Base-by-base conservation (phyloP, 2,113 vertebrate genomes). In the Mormoops blainvillei region DNA sequence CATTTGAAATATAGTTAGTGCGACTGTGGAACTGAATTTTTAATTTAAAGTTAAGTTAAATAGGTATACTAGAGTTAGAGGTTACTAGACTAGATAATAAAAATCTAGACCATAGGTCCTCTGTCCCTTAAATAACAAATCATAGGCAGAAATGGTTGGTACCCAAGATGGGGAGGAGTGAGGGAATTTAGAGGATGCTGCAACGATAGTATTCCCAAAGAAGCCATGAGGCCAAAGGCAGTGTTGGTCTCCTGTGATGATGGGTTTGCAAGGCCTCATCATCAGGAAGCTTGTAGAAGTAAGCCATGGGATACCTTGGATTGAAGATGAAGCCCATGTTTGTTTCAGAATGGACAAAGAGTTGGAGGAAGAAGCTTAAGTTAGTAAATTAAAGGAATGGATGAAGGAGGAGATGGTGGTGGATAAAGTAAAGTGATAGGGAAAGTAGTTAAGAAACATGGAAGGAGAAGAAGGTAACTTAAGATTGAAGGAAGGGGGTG, bases 21-120 rank as follows among this genome's bases (percentile, higher is more conserved):
- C n/a, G 76, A 48, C 31, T 52, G 20, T 65, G 67, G 31, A 78
- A 36, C 26, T 87, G 33, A 94, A 93, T 74, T 94, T 92, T 88
- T 68, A 56, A 87, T 68, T 95, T 82, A 56, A 83, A 78, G 71
- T 93, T 48, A 70, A 78, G 71, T 76, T 84, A 77, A 91, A 91
- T 58, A n/a, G 54, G 20, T 36, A 52, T 4, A 7, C 36, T 76
- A 24, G 63, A 76, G 56, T 43, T 86, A 78, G 26, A 85, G 48
- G 67, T 36, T 48, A 56, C 26, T 20, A 31, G 54, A 63, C 4
- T 43, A 61, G 85, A 89, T 8, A 74, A 67, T 77, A 33, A 36
- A 94, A 77, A 70, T 95, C 36, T 81, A 80, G 65, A 70, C 33
- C 43, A 45, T 38, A 19, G 12, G 22, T 43, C 8, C 4, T 24